These are phyloP conservation scores for Apodemus agrarius DNA, from an alignment of 2,797 vertebrate species.

Conservation along the genomic window DNA sequence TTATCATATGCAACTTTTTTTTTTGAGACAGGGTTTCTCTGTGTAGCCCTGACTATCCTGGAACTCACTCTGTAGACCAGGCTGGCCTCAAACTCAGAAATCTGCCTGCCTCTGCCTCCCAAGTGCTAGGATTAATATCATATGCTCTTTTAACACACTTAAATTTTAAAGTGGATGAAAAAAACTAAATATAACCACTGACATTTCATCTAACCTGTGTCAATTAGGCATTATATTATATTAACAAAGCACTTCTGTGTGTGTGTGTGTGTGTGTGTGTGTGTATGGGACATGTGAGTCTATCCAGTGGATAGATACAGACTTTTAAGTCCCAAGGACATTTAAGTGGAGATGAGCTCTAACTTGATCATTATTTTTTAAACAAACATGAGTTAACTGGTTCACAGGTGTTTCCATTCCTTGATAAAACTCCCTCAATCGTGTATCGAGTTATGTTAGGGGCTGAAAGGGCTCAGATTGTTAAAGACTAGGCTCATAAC, in stretches of 20 bases:
- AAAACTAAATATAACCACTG: not conserved
- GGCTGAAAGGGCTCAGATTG: not conserved
- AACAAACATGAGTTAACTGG: constrained; percentile 36
- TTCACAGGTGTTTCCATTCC: not conserved
- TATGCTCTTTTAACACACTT: not conserved
- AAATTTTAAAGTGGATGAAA: constrained; percentile 3
- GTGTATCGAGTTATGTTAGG: not conserved
- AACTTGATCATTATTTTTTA: constrained; percentile 36
- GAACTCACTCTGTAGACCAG: too few relatives aligned
- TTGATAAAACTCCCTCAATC: constrained; percentile 23
- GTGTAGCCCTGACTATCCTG: too few relatives aligned
- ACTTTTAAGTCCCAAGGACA: not conserved
- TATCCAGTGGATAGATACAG: not conserved
- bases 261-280: not conserved
- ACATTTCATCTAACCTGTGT: not conserved
- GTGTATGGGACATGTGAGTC: not conserved
- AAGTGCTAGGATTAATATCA: not conserved
- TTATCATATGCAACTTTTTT: not conserved
- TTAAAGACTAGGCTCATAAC: not conserved
- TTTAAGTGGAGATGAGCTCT: constrained; percentile 21
- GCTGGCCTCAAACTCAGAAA: too few relatives aligned
- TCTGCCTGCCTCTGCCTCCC: too few relatives aligned
- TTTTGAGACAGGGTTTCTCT: too few relatives aligned
- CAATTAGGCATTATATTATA: not conserved
- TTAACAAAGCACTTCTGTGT: not conserved